Percentiles rank a stretch among this genome's conserved stretches.
Evolutionary conservation across 2,888 invertebrate species (phyloP).

Genomic region (Dasysyrphus tricinctus): DNA sequence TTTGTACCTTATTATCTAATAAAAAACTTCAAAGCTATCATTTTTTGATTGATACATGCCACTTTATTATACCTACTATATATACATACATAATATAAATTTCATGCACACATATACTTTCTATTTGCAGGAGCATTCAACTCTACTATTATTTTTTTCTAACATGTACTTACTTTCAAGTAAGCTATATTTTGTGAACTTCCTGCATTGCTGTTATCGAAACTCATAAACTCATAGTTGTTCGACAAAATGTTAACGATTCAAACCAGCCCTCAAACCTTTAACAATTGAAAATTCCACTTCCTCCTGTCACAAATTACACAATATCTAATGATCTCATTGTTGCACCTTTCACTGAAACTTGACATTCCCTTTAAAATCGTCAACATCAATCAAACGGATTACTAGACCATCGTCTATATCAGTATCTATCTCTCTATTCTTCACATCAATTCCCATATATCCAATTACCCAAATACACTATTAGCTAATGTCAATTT

Average conservation of each 20-base stretch:
- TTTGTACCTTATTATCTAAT: too few species aligned
- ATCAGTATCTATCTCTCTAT: neutral
- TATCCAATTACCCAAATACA: slow-evolving; percentile 45
- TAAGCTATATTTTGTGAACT: too few species aligned
- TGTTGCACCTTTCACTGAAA: neutral
- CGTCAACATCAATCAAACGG: slow-evolving; percentile 19
- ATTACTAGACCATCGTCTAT: slow-evolving; percentile 17
- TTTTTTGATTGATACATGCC: too few species aligned
- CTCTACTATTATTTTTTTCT: too few species aligned
- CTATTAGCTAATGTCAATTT: slow-evolving; percentile 59
- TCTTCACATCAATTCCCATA: slow-evolving; percentile 9
- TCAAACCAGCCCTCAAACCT: neutral
- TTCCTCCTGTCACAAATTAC: neutral
- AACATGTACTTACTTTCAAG: too few species aligned
- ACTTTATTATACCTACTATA: too few species aligned
- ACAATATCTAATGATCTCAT: neutral
- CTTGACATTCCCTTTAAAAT: neutral
- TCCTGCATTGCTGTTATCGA: neutral
- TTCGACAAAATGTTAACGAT: too few species aligned
- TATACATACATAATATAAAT: too few species aligned
- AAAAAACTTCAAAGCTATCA: too few species aligned
- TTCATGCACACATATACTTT: too few species aligned
- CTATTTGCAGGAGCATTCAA: too few species aligned
- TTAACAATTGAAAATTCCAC: neutral
- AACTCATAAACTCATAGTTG: neutral